Evolutionary conservation across 2,797 vertebrate species (phyloP).

Genomic region (Podarcis siculus): DNA sequence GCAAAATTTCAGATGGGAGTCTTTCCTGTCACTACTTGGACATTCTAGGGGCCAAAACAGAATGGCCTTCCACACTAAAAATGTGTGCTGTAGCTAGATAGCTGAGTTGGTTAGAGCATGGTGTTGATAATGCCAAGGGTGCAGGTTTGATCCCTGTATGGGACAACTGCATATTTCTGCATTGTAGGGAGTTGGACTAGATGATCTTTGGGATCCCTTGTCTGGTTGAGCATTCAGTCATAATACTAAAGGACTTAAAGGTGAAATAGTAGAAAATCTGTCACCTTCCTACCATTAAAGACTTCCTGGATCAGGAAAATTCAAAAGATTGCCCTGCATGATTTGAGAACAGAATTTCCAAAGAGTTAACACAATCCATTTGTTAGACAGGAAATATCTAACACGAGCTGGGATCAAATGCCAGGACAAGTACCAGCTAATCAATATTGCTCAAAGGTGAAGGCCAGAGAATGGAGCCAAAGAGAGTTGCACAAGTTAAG

Average conservation of each 20-base stretch:
- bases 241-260: slow-evolving; percentile 32
- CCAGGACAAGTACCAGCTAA: slow-evolving; percentile 69
- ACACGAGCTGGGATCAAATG: slow-evolving; percentile 59
- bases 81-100: no score
- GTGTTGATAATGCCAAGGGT: no score
- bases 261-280: slow-evolving; percentile 28
- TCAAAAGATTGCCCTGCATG: slow-evolving; percentile 23
- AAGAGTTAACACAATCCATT: slow-evolving; percentile 66
- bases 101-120: background rate
- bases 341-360: slow-evolving; percentile 37
- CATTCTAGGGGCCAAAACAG: background rate
- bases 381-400: slow-evolving; percentile 58
- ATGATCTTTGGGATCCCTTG: background rate
- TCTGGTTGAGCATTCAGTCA: background rate
- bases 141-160: no score
- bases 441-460: slow-evolving; percentile 76
- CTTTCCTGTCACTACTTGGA: background rate
- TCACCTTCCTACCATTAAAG: background rate
- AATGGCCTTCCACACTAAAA: background rate
- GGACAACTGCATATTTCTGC: no score
- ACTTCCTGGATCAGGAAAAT: slow-evolving; percentile 32
- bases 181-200: no score
- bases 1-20: background rate
- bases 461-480: slow-evolving; percentile 67
- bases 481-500: slow-evolving; percentile 75